Conservation (phyloP, 2,888 invertebrate genomes). For the Eristalis tenax region DNA sequence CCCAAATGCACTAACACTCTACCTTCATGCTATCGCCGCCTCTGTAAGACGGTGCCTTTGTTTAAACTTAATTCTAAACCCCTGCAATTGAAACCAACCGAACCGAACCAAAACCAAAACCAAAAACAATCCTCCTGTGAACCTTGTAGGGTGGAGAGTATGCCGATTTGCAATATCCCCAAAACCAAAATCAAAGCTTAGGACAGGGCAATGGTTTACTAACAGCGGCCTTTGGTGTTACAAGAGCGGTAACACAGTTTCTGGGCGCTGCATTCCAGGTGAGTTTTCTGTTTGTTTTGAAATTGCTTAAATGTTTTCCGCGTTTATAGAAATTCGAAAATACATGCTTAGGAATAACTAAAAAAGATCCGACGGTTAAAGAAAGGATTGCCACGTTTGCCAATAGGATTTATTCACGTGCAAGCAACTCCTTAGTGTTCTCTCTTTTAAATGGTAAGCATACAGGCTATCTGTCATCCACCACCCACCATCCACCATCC, state of each 20-base stretch:
- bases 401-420: no score
- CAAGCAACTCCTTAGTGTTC: no score
- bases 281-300: constrained; percentile 46
- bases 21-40: constrained; percentile 20
- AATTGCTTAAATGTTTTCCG: not conserved
- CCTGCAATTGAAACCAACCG: constrained; percentile 22
- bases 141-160: constrained; percentile 71
- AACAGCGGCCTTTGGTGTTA: constrained; percentile 89
- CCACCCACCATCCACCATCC: no score
- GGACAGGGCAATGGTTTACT: constrained; percentile 81
- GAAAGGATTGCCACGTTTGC: not conserved
- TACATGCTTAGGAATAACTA: not conserved
- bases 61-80: constrained; percentile 8
- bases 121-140: constrained; percentile 60
- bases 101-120: constrained; percentile 44
- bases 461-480: no score
- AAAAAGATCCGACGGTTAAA: constrained; percentile 11
- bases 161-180: constrained; percentile 69
- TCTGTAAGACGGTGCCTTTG: not conserved
- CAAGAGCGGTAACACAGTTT: constrained; percentile 89
- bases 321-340: constrained; percentile 2
- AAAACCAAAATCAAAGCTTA: constrained; percentile 62
- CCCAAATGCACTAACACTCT: constrained; percentile 54
- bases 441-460: no score
- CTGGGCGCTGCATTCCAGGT: constrained; percentile 90